Percentiles rank a stretch among this genome's conserved stretches.
These are phyloP conservation scores for Drosophila pruinosa DNA, from an alignment of 1,140 invertebrate genomes.

Conservation along the genomic window DNA sequence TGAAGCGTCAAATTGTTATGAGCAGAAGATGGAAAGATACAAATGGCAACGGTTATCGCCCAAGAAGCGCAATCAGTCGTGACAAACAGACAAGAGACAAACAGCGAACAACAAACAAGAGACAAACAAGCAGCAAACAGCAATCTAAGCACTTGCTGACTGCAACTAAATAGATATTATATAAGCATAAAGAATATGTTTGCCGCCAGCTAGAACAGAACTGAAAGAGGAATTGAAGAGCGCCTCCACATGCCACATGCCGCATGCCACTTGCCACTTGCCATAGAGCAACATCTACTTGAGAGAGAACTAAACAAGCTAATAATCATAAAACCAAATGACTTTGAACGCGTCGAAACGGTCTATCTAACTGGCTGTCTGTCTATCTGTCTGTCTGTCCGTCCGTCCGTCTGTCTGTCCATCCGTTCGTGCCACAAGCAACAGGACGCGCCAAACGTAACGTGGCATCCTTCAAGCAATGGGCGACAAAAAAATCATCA, in stretches of 20 bases:
- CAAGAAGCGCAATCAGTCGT: conserved; percentile 75
- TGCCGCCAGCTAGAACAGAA: conserved; percentile 50
- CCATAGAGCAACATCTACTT: conserved; percentile 34
- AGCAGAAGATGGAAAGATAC: conserved; percentile 66
- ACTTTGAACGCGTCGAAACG: conserved; percentile 77
- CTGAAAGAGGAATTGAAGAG: conserved; percentile 19
- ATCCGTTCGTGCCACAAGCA: conserved; percentile 20
- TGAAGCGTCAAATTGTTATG: conserved; percentile 82
- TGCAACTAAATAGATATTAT: conserved; percentile 81
- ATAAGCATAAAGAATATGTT: conserved; percentile 81
- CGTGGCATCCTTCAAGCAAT: conserved; percentile 17
- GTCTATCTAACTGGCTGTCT: conserved; percentile 21
- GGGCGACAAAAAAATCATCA: conserved; percentile 62
- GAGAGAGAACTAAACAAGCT: conserved; percentile 80
- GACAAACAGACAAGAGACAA: conserved; percentile 31
- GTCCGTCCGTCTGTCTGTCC: conserved; percentile 19
- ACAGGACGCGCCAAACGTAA: conserved; percentile 33
- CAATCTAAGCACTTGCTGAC: conserved; percentile 69
- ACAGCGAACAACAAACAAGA: conserved; percentile 23
- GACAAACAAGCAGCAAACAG: conserved; percentile 45
- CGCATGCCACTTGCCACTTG: not conserved
- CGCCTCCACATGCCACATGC: too few relatives aligned
- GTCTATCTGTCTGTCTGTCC: conserved; percentile 29
- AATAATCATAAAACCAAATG: conserved; percentile 83
- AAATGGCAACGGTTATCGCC: conserved; percentile 75